These are phyloP conservation scores for Leucania comma DNA, from an alignment of 2,888 invertebrate genomes.

Conservation along the genomic window DNA sequence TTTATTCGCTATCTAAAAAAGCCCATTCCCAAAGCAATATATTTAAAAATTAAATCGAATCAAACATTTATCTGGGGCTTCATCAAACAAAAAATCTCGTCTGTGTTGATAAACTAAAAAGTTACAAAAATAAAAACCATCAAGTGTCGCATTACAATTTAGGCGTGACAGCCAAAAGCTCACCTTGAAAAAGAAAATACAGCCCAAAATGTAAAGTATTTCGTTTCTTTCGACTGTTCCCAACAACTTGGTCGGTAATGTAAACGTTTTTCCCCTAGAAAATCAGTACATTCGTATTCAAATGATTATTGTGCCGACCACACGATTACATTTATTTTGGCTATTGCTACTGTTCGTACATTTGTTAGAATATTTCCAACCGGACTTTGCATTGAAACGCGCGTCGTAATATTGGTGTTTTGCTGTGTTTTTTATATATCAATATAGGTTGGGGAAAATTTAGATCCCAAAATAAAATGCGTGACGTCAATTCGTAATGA, in stretches of 20 bases:
- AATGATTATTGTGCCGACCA: conserved; percentile 88
- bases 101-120: not conserved
- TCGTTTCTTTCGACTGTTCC: conserved; percentile 60
- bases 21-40: not conserved
- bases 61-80: not conserved
- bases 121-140: conserved; percentile 12
- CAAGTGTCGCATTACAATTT: conserved; percentile 23
- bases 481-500: not conserved
- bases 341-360: conserved; percentile 72
- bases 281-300: conserved; percentile 89
- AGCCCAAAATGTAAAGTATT: conserved; percentile 67
- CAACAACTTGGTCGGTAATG: conserved; percentile 57
- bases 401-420: conserved; percentile 38
- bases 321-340: conserved; percentile 87
- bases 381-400: conserved; percentile 71
- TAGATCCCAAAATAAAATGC: not conserved
- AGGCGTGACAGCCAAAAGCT: not conserved
- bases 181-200: conserved; percentile 45
- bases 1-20: not conserved
- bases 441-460: not conserved
- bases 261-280: conserved; percentile 68
- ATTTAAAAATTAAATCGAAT: not conserved
- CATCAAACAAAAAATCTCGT: not conserved
- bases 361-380: conserved; percentile 64
- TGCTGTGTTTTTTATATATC: conserved; percentile 3